Base-by-base conservation (phyloP, 2,797 vertebrate genomes). In the Lateolabrax maculatus region DNA sequence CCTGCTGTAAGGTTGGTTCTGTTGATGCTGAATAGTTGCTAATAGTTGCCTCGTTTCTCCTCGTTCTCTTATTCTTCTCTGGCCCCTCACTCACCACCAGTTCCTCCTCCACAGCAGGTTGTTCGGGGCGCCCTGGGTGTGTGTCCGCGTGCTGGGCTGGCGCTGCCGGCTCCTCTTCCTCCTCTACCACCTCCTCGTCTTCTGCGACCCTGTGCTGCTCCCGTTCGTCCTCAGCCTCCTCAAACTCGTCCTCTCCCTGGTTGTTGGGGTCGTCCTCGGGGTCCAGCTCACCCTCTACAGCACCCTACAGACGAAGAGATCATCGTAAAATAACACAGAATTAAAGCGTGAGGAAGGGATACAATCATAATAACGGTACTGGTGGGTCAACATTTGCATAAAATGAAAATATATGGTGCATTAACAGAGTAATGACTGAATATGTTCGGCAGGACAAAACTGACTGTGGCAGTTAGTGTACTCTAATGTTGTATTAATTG, bases 181-280 rank as follows among this genome's bases (percentile, higher is more conserved):
- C 96, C 68, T 96, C 96, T 39, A 93, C 96, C 58, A 90, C 96
- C 51, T 95, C 95, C 79, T 90, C 84, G 61, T 96, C 96, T 70
- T 96, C 96, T 58, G 64, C 67, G 3, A 80, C 92, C 37, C 79
- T 81, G 78, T 94, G 96, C 77, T 96, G 96, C 43, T 93, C 95
- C 76, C 91, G 96, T 52, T 96, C 96, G 34, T 98, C 96, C 85
- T 97, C 97, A 0, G 98, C 98, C 93, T 99, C 98, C 81, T 99
- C 98, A 82, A 99, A 99, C 91, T 99, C 98, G 80, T 99, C 98
- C 90, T 99, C 98, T 0, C 98, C 98, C 93, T 99, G 98, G 91
- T 99, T 99, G 93, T 99, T 99, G 34, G 98, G 98, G 90, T 99
- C 98, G 36, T 99, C 96, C 70, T 98, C 97, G 1, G 98, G 98